Evolutionary conservation across 2,888 invertebrate species (phyloP).

Genomic region (Coenonympha glycerion): DNA sequence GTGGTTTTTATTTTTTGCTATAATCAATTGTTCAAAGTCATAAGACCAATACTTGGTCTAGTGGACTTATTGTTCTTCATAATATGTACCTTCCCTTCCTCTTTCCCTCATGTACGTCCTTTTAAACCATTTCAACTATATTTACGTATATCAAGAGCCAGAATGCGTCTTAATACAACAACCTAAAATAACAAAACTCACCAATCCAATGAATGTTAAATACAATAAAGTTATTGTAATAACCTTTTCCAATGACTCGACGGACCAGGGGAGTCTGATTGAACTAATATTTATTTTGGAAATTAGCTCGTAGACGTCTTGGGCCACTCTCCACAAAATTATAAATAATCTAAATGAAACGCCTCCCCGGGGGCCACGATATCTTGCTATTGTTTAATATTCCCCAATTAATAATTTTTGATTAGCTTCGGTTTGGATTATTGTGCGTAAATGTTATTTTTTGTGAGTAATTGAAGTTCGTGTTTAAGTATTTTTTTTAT

Average conservation of each 20-base stretch:
- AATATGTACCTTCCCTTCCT: too few relatives aligned
- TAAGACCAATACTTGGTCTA: too few relatives aligned
- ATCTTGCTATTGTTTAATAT: conserved; percentile 58
- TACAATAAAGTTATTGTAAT: conserved; percentile 19
- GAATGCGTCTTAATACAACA: neutral
- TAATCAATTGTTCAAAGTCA: too few relatives aligned
- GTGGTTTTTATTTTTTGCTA: too few relatives aligned
- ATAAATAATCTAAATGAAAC: conserved; percentile 71
- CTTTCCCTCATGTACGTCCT: too few relatives aligned
- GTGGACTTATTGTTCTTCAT: too few relatives aligned
- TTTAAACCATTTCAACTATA: too few relatives aligned
- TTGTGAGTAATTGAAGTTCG: neutral
- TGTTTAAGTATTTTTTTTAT: neutral
- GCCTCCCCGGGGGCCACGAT: conserved; percentile 45
- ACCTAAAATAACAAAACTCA: conserved; percentile 17
- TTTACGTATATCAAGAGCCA: too few relatives aligned
- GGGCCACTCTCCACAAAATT: conserved; percentile 40
- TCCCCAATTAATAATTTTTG: conserved; percentile 65
- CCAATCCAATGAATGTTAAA: conserved; percentile 11
- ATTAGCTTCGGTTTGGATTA: conserved; percentile 33
- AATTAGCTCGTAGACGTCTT: conserved; percentile 63
- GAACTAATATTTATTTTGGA: conserved; percentile 73
- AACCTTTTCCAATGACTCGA: conserved; percentile 28
- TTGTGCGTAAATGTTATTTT: conserved; percentile 13
- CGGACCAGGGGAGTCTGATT: conserved; percentile 45